phyloP scores from a whole-genome alignment of 2,888 invertebrate species.

The Tholera decimalis region DNA sequence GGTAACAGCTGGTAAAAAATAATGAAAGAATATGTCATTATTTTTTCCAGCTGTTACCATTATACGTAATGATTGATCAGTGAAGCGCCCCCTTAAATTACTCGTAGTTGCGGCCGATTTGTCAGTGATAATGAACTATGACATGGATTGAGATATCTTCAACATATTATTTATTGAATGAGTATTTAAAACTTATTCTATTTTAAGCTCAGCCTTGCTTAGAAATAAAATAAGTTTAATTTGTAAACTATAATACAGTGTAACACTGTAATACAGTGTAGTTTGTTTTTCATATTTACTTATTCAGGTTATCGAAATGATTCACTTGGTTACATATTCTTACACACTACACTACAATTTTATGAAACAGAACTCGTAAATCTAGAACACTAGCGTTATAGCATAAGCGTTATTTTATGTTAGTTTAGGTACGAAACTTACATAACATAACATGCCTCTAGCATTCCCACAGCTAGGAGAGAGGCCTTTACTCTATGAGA shows the following conservation, averaged over 20 bases:
- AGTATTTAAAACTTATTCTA: not conserved
- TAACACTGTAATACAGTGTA: no score
- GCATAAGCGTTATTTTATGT: no score
- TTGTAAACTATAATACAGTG: not conserved
- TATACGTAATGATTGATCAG: not conserved
- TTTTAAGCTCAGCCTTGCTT: not conserved
- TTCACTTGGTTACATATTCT: not conserved
- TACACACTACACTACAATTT: not conserved
- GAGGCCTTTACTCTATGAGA: no score
- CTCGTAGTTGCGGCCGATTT: constrained; percentile 14
- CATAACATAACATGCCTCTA: no score
- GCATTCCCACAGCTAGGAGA: no score
- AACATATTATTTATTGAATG: constrained; percentile 8
- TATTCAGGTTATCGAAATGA: not conserved
- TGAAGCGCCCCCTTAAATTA: constrained; percentile 31
- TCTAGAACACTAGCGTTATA: no score
- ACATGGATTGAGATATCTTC: constrained; percentile 33
- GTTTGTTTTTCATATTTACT: no score
- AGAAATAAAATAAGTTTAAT: not conserved
- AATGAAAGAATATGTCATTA: no score
- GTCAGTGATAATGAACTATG: constrained; percentile 50
- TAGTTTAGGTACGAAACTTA: no score
- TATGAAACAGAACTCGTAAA: no score
- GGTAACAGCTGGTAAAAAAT: no score
- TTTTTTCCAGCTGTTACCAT: not conserved